Percentiles rank a stretch among this genome's conserved stretches.
phyloP scores from a whole-genome alignment of 1,140 invertebrate genomes.

The Leguminivora glycinivorella region DNA sequence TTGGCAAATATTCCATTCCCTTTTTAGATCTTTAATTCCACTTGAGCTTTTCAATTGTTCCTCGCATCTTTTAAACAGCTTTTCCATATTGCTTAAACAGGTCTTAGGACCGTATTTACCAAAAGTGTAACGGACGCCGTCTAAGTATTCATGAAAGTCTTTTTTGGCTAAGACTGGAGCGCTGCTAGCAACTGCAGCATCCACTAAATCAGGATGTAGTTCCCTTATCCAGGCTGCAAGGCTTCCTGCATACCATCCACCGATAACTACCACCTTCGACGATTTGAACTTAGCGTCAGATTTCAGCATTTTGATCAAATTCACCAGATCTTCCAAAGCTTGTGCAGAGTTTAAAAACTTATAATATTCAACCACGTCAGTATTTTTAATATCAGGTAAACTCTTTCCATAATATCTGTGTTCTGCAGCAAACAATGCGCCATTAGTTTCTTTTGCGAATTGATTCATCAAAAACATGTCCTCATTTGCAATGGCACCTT shows the following conservation, averaged over 20 bases:
- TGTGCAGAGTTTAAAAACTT: constrained; percentile 84
- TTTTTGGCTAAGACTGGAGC: constrained; percentile 85
- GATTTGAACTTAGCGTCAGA: constrained; percentile 52
- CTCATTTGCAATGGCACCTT: constrained; percentile 35
- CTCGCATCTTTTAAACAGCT: constrained; percentile 53
- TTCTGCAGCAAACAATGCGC: constrained; percentile 78
- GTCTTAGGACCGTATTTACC: constrained; percentile 51
- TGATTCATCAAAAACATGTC: constrained; percentile 37
- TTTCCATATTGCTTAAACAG: constrained; percentile 48
- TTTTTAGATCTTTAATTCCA: constrained; percentile 53
- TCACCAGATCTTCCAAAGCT: constrained; percentile 85
- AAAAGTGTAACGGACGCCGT: constrained; percentile 59
- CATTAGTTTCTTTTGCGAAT: constrained; percentile 72
- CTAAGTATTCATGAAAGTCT: constrained; percentile 80
- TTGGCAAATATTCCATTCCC: constrained; percentile 60
- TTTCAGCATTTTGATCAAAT: constrained; percentile 81
- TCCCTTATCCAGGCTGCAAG: constrained; percentile 87
- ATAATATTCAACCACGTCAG: constrained; percentile 78
- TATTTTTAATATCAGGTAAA: constrained; percentile 79
- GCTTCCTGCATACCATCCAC: constrained; percentile 87
- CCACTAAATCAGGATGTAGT: constrained; percentile 87
- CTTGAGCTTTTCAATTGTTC: constrained; percentile 45
- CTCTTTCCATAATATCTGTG: constrained; percentile 91
- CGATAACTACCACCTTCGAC: constrained; percentile 82
- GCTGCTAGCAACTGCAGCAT: constrained; percentile 87